Conservation (phyloP, 1,140 invertebrate genomes). For the Sweltsa coloradensis region DNA sequence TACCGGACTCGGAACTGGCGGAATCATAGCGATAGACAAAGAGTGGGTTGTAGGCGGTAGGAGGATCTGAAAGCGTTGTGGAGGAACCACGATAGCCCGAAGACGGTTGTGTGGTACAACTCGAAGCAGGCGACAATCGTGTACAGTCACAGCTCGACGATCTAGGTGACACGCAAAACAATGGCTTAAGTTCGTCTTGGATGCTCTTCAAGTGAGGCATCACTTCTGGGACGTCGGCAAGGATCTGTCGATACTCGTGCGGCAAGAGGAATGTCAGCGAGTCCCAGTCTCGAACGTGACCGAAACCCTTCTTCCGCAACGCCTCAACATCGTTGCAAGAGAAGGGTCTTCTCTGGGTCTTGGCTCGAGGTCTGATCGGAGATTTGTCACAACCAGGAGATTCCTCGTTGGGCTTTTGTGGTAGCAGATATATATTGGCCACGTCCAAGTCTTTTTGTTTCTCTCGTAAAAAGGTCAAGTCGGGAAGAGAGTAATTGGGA, state of each 20-base stretch:
- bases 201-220: slow-evolving; percentile 43
- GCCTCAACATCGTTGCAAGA: slow-evolving; percentile 74
- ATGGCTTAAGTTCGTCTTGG: slow-evolving; percentile 41
- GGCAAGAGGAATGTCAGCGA: slow-evolving; percentile 77
- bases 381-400: slow-evolving; percentile 27
- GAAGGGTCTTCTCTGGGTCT: slow-evolving; percentile 43
- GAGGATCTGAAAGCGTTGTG: slow-evolving; percentile 46
- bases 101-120: slow-evolving; percentile 29
- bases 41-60: slow-evolving; percentile 47
- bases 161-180: slow-evolving; percentile 50
- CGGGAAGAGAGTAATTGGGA: slow-evolving; percentile 78
- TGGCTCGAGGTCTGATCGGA: slow-evolving; percentile 22
- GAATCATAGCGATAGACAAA: slow-evolving; percentile 75
- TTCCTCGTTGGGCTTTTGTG: slow-evolving; percentile 32
- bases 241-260: slow-evolving; percentile 56
- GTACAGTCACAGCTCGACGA: slow-evolving; percentile 49
- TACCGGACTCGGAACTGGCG: slow-evolving; percentile 26
- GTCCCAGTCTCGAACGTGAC: slow-evolving; percentile 82
- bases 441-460: slow-evolving; percentile 37
- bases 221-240: slow-evolving; percentile 64
- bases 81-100: slow-evolving; percentile 77
- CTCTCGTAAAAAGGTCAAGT: slow-evolving; percentile 68
- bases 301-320: slow-evolving; percentile 56
- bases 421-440: slow-evolving; percentile 47
- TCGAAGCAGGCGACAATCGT: slow-evolving; percentile 22